Evolutionary conservation across 2,113 vertebrate genomes (phyloP).

Genomic region (Apteryx mantelli): DNA sequence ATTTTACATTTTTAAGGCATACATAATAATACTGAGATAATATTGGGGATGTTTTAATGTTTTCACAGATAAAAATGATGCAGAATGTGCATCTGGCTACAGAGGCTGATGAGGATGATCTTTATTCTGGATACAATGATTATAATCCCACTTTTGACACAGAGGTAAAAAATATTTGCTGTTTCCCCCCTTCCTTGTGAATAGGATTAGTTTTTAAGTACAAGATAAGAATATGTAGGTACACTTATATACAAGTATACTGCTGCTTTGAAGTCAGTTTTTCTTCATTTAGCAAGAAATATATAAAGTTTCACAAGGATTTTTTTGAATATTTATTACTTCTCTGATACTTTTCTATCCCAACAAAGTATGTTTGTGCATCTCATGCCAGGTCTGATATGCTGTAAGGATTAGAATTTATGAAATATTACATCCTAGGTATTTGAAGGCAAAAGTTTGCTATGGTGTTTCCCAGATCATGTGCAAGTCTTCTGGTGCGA

Average conservation of each 20-base stretch:
- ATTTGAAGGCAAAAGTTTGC: not conserved
- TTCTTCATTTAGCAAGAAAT: not conserved
- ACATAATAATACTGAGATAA: not conserved
- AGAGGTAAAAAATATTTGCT: constrained; percentile 80
- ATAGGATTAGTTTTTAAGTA: not conserved
- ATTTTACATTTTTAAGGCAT: not conserved
- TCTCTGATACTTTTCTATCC: not conserved
- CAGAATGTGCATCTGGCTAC: constrained; percentile 87
- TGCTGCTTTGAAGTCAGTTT: not conserved
- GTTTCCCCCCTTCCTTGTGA: not conserved
- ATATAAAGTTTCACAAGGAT: not conserved
- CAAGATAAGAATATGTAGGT: not conserved
- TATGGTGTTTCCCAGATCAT: not conserved
- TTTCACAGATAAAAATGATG: constrained; percentile 81
- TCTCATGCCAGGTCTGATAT: not conserved
- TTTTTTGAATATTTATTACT: not conserved
- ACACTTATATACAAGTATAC: rapidly evolving
- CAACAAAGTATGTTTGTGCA: not conserved
- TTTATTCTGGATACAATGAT: constrained; percentile 98
- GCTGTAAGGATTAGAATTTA: not conserved
- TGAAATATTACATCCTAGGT: not conserved
- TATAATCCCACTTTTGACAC: constrained; percentile 94
- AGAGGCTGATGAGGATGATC: constrained; percentile 89
- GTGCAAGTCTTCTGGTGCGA: not conserved
- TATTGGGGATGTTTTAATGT: not conserved